Evolutionary conservation across 2,888 invertebrate genomes (phyloP).

Genomic region (Odontomyia ornata): DNA sequence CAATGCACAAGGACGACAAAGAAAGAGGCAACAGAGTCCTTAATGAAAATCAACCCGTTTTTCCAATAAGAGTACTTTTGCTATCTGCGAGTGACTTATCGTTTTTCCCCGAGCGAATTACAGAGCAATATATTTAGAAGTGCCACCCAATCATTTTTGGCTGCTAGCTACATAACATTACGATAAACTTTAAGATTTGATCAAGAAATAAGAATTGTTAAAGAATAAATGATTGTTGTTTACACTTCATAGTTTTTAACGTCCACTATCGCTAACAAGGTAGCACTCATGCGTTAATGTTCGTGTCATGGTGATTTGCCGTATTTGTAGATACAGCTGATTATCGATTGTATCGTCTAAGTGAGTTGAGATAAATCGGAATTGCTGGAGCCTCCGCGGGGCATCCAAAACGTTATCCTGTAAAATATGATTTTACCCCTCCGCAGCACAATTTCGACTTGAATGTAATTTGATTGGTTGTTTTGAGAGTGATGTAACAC

Average conservation of each 20-base stretch:
- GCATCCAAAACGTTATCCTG: not conserved
- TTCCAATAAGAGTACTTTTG: not conserved
- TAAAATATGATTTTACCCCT: slow-evolving; percentile 10
- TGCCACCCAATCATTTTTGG: slow-evolving; percentile 18
- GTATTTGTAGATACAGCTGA: slow-evolving; percentile 46
- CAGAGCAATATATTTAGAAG: slow-evolving; percentile 18
- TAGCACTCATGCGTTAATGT: slow-evolving; percentile 14
- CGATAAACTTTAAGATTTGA: not conserved
- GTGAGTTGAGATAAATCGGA: slow-evolving; percentile 14
- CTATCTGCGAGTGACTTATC: slow-evolving; percentile 21
- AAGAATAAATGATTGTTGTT: not conserved
- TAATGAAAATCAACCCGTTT: not conserved
- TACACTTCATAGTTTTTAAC: slow-evolving; percentile 3
- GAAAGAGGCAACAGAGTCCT: not conserved
- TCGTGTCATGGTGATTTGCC: slow-evolving; percentile 44
- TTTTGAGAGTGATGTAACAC: not conserved
- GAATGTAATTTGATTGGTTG: slow-evolving; percentile 26
- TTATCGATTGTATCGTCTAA: slow-evolving; percentile 8
- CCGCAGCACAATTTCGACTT: slow-evolving; percentile 36
- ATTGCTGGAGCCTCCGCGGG: not conserved
- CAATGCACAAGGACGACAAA: not conserved
- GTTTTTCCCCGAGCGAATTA: slow-evolving; percentile 19
- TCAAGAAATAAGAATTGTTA: not conserved
- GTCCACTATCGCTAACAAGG: slow-evolving; percentile 18
- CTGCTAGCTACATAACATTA: slow-evolving; percentile 7